phyloP scores from a whole-genome alignment of 2,888 invertebrate species.

The Fragum sueziense region DNA sequence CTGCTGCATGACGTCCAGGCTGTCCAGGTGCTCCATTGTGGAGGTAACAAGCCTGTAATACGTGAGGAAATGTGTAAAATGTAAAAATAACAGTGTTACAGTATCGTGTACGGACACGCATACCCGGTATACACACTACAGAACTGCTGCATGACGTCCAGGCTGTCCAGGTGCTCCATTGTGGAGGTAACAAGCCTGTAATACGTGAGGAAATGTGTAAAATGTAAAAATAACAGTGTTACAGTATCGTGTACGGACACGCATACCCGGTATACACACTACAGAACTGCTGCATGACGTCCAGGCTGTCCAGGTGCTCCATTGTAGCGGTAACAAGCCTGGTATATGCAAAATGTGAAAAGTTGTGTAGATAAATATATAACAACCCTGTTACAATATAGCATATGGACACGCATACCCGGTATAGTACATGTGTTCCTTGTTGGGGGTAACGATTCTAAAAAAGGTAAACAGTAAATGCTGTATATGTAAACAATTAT shows the following conservation, averaged over 20 bases:
- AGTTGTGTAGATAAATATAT: too few relatives aligned
- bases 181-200: conserved; percentile 7
- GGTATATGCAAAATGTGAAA: too few relatives aligned
- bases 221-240: too few relatives aligned
- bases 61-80: too few relatives aligned
- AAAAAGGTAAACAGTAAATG: too few relatives aligned
- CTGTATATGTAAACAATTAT: too few relatives aligned
- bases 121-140: conserved; percentile 25
- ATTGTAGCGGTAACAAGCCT: conserved; percentile 16
- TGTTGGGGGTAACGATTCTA: too few relatives aligned
- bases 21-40: conserved; percentile 33
- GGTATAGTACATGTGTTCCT: too few relatives aligned
- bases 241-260: conserved; percentile 24
- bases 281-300: conserved; percentile 22
- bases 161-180: conserved; percentile 33
- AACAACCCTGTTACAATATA: too few relatives aligned
- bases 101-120: conserved; percentile 18
- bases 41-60: conserved; percentile 6
- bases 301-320: conserved; percentile 37
- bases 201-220: too few relatives aligned
- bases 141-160: conserved; percentile 32
- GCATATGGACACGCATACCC: too few relatives aligned
- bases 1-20: conserved; percentile 31
- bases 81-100: too few relatives aligned
- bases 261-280: conserved; percentile 29